Evolutionary conservation across 2,113 vertebrate species (phyloP).

Genomic region (Peucedramus taeniatus): DNA sequence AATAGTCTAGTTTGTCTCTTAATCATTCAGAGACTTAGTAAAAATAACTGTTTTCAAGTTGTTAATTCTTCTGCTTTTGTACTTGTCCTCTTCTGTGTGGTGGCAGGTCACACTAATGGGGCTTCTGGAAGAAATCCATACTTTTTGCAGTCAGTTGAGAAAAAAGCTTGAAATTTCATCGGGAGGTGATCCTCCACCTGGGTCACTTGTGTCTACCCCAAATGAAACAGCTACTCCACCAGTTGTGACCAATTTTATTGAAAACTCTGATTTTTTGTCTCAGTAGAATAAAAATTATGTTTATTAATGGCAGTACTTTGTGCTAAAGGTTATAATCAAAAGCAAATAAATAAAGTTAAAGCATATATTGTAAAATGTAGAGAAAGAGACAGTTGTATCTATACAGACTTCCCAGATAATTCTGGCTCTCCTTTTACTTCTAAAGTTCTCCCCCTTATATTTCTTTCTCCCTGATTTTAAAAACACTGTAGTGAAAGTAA

Average conservation of each 20-base stretch:
- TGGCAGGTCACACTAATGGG: background rate
- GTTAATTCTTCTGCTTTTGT: background rate
- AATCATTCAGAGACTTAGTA: background rate
- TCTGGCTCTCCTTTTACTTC: background rate
- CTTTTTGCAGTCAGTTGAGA: background rate
- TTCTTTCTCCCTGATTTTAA: background rate
- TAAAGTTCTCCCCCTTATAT: background rate
- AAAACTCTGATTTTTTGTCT: background rate
- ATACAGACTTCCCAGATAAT: background rate
- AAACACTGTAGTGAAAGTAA: background rate
- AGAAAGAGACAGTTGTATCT: background rate
- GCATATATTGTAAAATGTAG: background rate
- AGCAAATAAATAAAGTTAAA: background rate
- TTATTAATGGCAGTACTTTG: background rate
- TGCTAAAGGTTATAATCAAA: background rate
- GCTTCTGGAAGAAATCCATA: conserved; percentile 31
- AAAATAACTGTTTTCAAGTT: conserved; percentile 24
- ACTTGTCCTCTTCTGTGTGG: background rate
- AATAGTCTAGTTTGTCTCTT: conserved; percentile 1
- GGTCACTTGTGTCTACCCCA: background rate
- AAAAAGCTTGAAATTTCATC: background rate
- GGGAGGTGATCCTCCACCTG: background rate
- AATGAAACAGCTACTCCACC: background rate
- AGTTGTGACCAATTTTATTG: background rate
- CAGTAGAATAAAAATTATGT: background rate